These are phyloP conservation scores for Pogonognathellus flavescens DNA, from an alignment of 1,140 invertebrate species.

Conservation along the genomic window DNA sequence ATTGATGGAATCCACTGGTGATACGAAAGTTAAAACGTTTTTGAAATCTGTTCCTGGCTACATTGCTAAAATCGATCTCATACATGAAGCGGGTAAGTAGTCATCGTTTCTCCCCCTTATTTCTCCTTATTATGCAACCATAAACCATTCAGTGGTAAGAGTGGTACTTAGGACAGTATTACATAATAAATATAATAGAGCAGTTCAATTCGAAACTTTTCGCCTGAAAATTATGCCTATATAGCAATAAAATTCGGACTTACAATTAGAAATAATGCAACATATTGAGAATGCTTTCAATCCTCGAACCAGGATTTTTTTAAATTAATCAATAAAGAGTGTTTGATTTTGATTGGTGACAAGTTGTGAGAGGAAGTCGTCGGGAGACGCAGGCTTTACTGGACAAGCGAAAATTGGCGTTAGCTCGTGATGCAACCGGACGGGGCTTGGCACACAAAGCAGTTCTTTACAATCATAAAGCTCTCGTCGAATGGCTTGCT, in stretches of 20 bases:
- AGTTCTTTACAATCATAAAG: constrained; percentile 80
- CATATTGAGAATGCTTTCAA: too few relatives aligned
- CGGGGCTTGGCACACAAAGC: constrained; percentile 84
- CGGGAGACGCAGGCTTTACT: constrained; percentile 76
- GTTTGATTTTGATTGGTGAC: background rate
- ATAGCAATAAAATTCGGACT: too few relatives aligned
- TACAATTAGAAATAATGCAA: too few relatives aligned
- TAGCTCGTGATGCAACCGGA: constrained; percentile 80
- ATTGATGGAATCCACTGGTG: constrained; percentile 60
- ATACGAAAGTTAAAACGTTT: constrained; percentile 72
- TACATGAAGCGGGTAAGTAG: constrained; percentile 77
- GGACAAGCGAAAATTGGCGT: constrained; percentile 76
- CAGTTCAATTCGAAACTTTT: too few relatives aligned
- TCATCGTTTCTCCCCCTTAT: too few relatives aligned
- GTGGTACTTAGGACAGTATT: too few relatives aligned
- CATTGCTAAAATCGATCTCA: constrained; percentile 75
- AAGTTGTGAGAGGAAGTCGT: constrained; percentile 74
- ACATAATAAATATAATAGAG: too few relatives aligned
- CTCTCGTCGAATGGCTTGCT: constrained; percentile 82
- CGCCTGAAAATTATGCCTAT: too few relatives aligned
- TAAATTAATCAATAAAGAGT: too few relatives aligned
- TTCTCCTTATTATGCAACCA: too few relatives aligned
- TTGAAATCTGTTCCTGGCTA: constrained; percentile 78
- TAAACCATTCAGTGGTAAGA: too few relatives aligned
- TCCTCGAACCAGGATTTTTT: too few relatives aligned